Conservation (phyloP, 2,797 vertebrate species). For the Peromyscus eremicus region DNA sequence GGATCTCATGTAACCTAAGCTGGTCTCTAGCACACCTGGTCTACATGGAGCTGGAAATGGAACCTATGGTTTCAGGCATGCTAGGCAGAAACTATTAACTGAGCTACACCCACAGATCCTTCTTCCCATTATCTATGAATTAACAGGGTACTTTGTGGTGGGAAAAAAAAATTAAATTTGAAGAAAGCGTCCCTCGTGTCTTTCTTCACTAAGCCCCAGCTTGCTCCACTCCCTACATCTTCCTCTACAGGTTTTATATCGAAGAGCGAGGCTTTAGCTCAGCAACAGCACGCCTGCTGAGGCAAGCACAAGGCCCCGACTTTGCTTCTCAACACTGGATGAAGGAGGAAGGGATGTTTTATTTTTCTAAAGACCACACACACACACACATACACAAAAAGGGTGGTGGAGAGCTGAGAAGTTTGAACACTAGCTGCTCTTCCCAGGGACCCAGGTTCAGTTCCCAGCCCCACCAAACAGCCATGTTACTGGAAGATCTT, state of each 20-base stretch:
- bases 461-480: not conserved
- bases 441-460: not conserved
- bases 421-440: not conserved
- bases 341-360: not conserved
- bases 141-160: not conserved
- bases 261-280: not conserved
- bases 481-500: not conserved
- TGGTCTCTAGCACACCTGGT: not conserved
- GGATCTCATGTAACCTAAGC: not conserved
- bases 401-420: no score
- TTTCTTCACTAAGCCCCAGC: not conserved
- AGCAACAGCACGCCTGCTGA: not conserved
- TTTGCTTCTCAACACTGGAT: not conserved
- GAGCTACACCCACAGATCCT: not conserved
- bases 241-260: not conserved
- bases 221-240: not conserved
- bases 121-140: not conserved
- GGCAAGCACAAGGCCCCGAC: not conserved
- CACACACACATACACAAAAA: no score
- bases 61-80: not conserved
- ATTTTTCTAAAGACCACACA: no score
- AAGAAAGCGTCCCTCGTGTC: not conserved
- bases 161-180: not conserved
- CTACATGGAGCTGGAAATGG: not conserved
- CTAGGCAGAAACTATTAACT: not conserved